Conservation (phyloP, 2,113 vertebrate genomes). For the Engraulis encrasicolus region DNA sequence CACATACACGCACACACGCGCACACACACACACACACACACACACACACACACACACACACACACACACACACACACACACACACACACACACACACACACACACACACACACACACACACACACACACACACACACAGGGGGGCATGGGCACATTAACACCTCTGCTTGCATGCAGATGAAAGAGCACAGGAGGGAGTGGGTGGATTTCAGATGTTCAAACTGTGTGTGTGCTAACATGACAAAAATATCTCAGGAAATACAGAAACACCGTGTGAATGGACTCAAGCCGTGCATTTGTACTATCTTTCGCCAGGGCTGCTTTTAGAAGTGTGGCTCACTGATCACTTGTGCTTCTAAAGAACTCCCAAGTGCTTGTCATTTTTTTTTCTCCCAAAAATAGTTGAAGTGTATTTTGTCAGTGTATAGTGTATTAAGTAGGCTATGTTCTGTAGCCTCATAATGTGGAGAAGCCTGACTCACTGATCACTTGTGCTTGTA, state of each 20-base stretch:
- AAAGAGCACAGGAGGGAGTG: not conserved
- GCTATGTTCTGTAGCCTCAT: too few species aligned
- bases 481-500: too few species aligned
- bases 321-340: not conserved
- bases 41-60: too few species aligned
- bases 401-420: too few species aligned
- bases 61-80: not conserved
- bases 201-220: not conserved
- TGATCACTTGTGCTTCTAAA: too few species aligned
- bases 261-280: not conserved
- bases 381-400: too few species aligned
- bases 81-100: not conserved
- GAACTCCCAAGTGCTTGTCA: too few species aligned
- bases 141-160: not conserved
- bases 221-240: not conserved
- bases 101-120: conserved; percentile 11
- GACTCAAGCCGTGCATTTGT: not conserved
- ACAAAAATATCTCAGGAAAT: not conserved
- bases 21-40: too few species aligned
- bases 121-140: not conserved
- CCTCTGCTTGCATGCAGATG: not conserved
- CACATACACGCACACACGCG: too few species aligned
- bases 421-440: too few species aligned
- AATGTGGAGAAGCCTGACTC: not conserved
- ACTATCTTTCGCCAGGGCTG: not conserved